Percentiles rank a stretch among this genome's conserved stretches.
These are phyloP conservation scores for Erpetoichthys calabaricus DNA, from an alignment of 2,797 vertebrate genomes.

Conservation along the genomic window DNA sequence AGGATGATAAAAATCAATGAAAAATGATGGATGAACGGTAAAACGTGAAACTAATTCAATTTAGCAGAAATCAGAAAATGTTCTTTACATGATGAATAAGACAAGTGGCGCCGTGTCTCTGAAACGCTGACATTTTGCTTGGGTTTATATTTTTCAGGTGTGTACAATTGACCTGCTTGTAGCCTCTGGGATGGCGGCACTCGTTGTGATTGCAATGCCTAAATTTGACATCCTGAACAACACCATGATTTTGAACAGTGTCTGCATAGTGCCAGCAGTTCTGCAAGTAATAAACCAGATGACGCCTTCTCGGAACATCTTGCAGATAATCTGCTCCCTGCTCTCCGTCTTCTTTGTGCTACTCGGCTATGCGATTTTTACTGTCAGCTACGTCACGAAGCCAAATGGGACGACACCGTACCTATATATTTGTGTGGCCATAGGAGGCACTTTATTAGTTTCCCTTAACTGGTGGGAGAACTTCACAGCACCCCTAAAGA, in stretches of 20 bases:
- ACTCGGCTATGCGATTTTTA: no score
- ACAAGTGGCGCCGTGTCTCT: no score
- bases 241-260: conserved; percentile 35
- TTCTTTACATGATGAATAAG: no score
- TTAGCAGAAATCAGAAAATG: no score
- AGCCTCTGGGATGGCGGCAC: conserved; percentile 34
- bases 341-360: conserved; percentile 8
- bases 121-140: no score
- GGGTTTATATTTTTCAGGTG: conserved; percentile 24
- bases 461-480: conserved; percentile 50
- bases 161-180: conserved; percentile 33
- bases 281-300: conserved; percentile 19
- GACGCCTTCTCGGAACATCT: neutral
- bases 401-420: neutral
- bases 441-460: conserved; percentile 27
- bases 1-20: no score
- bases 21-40: no score
- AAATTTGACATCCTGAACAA: conserved; percentile 47
- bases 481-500: conserved; percentile 29
- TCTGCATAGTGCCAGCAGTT: conserved; percentile 30
- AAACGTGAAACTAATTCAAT: no score
- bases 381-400: no score
- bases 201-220: conserved; percentile 42
- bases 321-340: conserved; percentile 8
- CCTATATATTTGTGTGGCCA: conserved; percentile 28